A percentile compares a stretch with the other conserved stretches of the same genome.
Evolutionary conservation across 2,888 invertebrate species (phyloP).

Genomic region (Chaetogeoica ovagalla): DNA sequence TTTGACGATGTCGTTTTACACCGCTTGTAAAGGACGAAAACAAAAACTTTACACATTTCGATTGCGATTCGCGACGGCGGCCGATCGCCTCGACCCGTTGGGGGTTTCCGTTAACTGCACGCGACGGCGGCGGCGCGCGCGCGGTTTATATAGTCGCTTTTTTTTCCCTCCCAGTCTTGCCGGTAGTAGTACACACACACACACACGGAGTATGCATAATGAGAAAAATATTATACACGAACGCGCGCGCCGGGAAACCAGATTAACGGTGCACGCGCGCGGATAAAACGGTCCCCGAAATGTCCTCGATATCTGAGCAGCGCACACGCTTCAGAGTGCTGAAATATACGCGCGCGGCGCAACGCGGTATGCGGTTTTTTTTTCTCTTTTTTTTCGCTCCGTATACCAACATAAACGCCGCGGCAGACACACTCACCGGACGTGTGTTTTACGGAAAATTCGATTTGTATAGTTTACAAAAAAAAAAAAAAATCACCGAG

Average conservation of each 20-base stretch:
- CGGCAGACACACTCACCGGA: too few relatives aligned
- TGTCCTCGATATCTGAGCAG: neutral
- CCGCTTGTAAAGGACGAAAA: neutral
- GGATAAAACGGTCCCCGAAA: slow-evolving; percentile 16
- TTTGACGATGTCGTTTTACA: neutral
- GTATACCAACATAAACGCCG: too few relatives aligned
- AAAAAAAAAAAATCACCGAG: too few relatives aligned
- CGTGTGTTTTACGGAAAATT: neutral
- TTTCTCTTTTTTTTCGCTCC: too few relatives aligned
- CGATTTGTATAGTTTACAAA: neutral
- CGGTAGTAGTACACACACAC: slow-evolving; percentile 31
- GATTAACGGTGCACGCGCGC: slow-evolving; percentile 47
- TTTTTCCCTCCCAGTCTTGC: slow-evolving; percentile 27
- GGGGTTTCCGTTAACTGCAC: slow-evolving; percentile 40
- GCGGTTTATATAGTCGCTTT: slow-evolving; percentile 29
- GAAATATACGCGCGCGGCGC: too few relatives aligned
- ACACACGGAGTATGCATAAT: slow-evolving; percentile 30
- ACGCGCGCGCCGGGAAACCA: slow-evolving; percentile 8
- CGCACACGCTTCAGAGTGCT: too few relatives aligned
- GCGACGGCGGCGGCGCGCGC: slow-evolving; percentile 11
- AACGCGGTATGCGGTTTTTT: too few relatives aligned
- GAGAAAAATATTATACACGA: neutral
- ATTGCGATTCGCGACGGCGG: too few relatives aligned
- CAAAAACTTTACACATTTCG: neutral
- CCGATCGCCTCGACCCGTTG: slow-evolving; percentile 10